Conservation (phyloP, 1,140 invertebrate species). For the Mya arenaria region DNA sequence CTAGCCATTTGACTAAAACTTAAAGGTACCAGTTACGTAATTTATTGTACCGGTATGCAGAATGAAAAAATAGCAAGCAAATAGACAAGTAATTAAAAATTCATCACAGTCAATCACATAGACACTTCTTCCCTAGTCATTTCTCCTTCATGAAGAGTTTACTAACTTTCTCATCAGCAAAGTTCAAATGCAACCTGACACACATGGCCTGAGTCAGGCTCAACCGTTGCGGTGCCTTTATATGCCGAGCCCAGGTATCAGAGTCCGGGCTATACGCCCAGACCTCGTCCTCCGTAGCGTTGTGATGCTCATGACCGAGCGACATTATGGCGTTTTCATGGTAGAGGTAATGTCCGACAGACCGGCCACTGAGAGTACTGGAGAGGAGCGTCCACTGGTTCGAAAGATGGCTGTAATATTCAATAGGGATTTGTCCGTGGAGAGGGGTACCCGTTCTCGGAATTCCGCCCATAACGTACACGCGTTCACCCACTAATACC, state of each 20-base stretch:
- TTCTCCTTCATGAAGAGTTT: slow-evolving; percentile 74
- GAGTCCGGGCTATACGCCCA: slow-evolving; percentile 75
- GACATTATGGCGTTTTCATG: slow-evolving; percentile 76
- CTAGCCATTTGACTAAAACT: too few species aligned
- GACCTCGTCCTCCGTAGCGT: slow-evolving; percentile 79
- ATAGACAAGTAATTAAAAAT: too few species aligned
- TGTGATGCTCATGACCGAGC: slow-evolving; percentile 78
- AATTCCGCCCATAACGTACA: slow-evolving; percentile 78
- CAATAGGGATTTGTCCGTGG: slow-evolving; percentile 79
- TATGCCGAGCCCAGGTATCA: slow-evolving; percentile 75
- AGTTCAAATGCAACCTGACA: slow-evolving; percentile 76
- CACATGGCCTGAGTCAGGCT: slow-evolving; percentile 75
- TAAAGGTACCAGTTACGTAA: too few species aligned
- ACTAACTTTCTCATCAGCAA: slow-evolving; percentile 77
- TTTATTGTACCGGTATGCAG: too few species aligned
- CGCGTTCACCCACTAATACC: slow-evolving; percentile 69
- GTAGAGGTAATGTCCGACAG: slow-evolving; percentile 77
- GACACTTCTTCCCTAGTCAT: slow-evolving; percentile 39
- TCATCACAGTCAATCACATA: slow-evolving; percentile 45
- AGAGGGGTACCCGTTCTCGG: slow-evolving; percentile 72
- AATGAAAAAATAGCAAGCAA: too few species aligned
- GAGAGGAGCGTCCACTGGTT: slow-evolving; percentile 79
- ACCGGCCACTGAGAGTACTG: slow-evolving; percentile 77
- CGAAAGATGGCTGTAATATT: slow-evolving; percentile 72
- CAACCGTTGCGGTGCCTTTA: slow-evolving; percentile 77